Base-by-base conservation (phyloP, 1,140 invertebrate genomes). In the Drosophila navojoa region DNA sequence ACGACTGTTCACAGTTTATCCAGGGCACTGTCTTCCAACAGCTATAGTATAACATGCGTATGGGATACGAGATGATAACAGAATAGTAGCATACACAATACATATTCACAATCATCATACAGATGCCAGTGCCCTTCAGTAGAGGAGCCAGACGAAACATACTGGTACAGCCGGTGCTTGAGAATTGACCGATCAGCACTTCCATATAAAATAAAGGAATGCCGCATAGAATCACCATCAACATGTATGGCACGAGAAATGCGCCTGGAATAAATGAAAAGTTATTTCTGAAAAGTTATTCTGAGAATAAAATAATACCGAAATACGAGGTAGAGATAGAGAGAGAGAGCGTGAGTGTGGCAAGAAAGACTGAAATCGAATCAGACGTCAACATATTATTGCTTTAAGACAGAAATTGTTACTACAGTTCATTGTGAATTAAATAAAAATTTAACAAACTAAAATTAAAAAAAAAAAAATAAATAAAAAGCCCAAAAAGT, bases 1-100 rank as follows among this genome's bases (percentile, higher is more conserved):
- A 99, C 0, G 94, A 78, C 93, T 99, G 97, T 82, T 95, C 93
- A 91, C 98, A 99, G 69, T 94, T 93, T 22, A 95, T 94, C 98
- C 98, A 99, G 0, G 98, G 98, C 7, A 99, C 93, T 47, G 95
- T 95, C 10, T 93, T 90, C 16, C 87, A 93, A 47, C 95, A 94
- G 25, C 96, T 96, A 75, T 96, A 95, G 19, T 94, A 94, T 57
- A 96, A 94, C 93, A 97, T 99, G 70, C 98, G 95, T 22, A 99
- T 92, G 5, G 98, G 96, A 94, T 98, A 98, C 2, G 97, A 95
- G 77, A 99, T 97, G 72, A 99, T 96, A 0, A 98, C 96, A 84
- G 98, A 98, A 93, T 98, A 99, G 91, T 99, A 99, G 92, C 96
- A 96, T 10, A 96, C 96, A 49, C 97, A 97, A 91, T 98, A 97